These are phyloP conservation scores for Physeter macrocephalus DNA, from an alignment of 2,113 vertebrate species.

Conservation along the genomic window DNA sequence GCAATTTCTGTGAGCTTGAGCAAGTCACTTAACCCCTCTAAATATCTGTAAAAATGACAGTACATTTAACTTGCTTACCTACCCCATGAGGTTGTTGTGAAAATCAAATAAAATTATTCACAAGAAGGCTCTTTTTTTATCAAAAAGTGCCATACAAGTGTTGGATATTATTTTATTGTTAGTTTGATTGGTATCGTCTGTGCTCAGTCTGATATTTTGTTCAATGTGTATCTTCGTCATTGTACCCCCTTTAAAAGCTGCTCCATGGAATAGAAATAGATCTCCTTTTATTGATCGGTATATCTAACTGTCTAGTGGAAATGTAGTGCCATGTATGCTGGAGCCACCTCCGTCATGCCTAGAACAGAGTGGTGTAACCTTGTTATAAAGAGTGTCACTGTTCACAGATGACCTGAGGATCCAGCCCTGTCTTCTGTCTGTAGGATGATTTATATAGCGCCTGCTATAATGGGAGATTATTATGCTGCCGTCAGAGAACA, in stretches of 20 bases:
- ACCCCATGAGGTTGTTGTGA: neutral
- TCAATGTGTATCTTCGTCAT: neutral
- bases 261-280: neutral
- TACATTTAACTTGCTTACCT: neutral
- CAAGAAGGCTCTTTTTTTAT: neutral
- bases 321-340: neutral
- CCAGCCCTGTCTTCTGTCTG: neutral
- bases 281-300: constrained; percentile 14
- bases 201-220: neutral
- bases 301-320: neutral
- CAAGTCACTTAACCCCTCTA: neutral
- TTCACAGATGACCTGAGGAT: constrained; percentile 1
- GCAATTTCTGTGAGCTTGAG: neutral
- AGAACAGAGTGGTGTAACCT: neutral
- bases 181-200: neutral
- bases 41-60: neutral
- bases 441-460: neutral
- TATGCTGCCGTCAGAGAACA: neutral
- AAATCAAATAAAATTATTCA: neutral
- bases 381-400: neutral
- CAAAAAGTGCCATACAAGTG: neutral
- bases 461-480: neutral
- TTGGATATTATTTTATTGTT: neutral
- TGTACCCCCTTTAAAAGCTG: neutral
- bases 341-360: neutral